Base-by-base conservation (phyloP, 1,140 invertebrate genomes). In the Callitettix versicolor region DNA sequence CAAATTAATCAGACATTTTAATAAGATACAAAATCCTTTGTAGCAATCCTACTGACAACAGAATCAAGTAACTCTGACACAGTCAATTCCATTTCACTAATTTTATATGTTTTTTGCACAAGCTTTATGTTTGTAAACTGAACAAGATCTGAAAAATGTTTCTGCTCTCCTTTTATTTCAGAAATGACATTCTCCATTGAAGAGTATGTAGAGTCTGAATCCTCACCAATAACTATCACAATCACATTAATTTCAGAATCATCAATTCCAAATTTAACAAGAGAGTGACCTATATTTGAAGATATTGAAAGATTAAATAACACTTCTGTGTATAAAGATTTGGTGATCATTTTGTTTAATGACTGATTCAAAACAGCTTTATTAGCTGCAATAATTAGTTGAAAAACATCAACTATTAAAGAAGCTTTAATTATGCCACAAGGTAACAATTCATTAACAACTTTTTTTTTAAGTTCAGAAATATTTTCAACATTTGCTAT, bases 251-350 rank as follows among this genome's bases (percentile, higher is more conserved):
- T 69, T 22, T 79, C 76, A 7, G 62, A 66, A 26, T 80, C 77
- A 44, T 73, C 68, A 44, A 81, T 73, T 12, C 82, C 80, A 71
- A 85, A 85, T 54, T 72, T 79, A 18, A 65, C 68, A 40, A 87
- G 67, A 50, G 82, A 81, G 59, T 78, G 74, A 1, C 75, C 73
- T 55, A 85, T 84, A 62, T 84, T 85, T 64, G 80, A 83, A 0
- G 79, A 78, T 12, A 78, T 64, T 0, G 82, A 85, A 43, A 87
- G 69, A 64, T 78, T 82, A 61, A 77, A 86, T 26, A 87, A 62
- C 30, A 85, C 75, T 71, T 87, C 84, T 0, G 79, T 79, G 61
- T 73, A 79, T 1, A 85, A 62, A 30, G 69, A 77, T 62, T 74
- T 78, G 2, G 84, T 86, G 0, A 74, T 76, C 63, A 84, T 68